These are phyloP conservation scores for Geotrypetes seraphini DNA, from an alignment of 2,797 vertebrate genomes.

Conservation along the genomic window DNA sequence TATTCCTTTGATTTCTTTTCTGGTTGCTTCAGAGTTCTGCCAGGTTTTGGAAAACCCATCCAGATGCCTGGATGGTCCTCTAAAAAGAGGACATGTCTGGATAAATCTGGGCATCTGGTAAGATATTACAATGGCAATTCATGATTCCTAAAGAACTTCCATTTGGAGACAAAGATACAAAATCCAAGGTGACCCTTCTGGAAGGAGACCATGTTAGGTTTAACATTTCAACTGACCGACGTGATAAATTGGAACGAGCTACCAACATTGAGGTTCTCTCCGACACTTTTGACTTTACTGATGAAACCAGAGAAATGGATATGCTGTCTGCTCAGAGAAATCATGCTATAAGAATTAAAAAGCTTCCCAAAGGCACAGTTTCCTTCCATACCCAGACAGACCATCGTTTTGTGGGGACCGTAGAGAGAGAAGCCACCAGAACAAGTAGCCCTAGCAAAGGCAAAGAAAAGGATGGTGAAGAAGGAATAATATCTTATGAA, in stretches of 20 bases:
- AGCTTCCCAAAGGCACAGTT: conserved; percentile 92
- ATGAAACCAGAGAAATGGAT: conserved; percentile 97
- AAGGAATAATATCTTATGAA: conserved; percentile 92
- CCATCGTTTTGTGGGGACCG: conserved; percentile 83
- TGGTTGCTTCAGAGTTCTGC: too few relatives aligned
- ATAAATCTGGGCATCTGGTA: too few relatives aligned
- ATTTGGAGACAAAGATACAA: conserved; percentile 97
- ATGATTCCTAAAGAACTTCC: conserved; percentile 88
- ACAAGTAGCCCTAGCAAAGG: conserved; percentile 82
- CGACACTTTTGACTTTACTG: conserved; percentile 89
- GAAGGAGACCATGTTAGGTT: conserved; percentile 94
- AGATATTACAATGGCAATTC: too few relatives aligned
- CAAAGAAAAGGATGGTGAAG: conserved; percentile 95
- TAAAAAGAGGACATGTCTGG: too few relatives aligned
- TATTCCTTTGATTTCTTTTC: too few relatives aligned
- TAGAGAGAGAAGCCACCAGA: conserved; percentile 84
- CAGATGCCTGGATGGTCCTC: too few relatives aligned
- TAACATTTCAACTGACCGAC: conserved; percentile 94
- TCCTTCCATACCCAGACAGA: conserved; percentile 96
- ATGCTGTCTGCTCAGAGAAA: conserved; percentile 97
- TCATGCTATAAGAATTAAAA: conserved; percentile 97
- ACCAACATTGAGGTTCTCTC: conserved; percentile 94
- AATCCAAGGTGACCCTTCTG: conserved; percentile 94
- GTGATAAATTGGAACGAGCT: conserved; percentile 93
- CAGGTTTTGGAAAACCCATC: too few relatives aligned